Base-by-base conservation (phyloP, 2,797 vertebrate genomes). In the Peromyscus melanophrys region DNA sequence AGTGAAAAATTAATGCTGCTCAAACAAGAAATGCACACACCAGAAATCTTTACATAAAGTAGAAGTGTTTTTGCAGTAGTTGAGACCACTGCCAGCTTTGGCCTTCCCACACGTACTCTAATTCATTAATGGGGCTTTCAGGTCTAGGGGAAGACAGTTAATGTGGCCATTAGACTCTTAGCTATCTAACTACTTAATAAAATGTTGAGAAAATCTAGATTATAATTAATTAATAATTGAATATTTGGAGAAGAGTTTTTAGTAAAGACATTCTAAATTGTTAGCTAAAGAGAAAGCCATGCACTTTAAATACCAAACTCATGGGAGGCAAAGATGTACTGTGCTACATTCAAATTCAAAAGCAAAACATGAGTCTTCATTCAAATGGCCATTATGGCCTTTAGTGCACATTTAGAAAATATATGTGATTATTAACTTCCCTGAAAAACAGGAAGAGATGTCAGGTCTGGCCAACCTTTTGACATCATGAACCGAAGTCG, bases 191-290 rank as follows among this genome's bases (percentile, higher is more conserved):
- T 83, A 65, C 49, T 93, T 94, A 93, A 55, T 77, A 65, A 96
- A 59, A 6, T 52, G 77, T 46, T 77, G 73, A 75, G 73, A 95
- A 90, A 55, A 82, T 55, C 17, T 73, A 46, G 29, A 49, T 88
- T 14, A 25, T 76, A 94, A 83, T 76, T 91, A 85, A 96, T 91
- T 87, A 94, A 67, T 94, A 85, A 90, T n/a, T 85, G 46, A 91
- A 34, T 94, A 85, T 95, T 96, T 86, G 40, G 65, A 90, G 37
- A 81, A 84, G 40, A 88, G 29, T 21, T 95, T 93, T 95, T 69
- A 95, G 75, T 75, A 43, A 40, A 63, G n/a, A 43, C 59, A 59
- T 90, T 92, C 69, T 86, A 78, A 96, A 77, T 11, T 61, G 13
- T 92, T 82, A 85, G 11, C 31, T 85, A 57, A 89, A 61, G 34